Evolutionary conservation across 2,113 vertebrate species (phyloP).

Genomic region (Hippopotamus amphibius): DNA sequence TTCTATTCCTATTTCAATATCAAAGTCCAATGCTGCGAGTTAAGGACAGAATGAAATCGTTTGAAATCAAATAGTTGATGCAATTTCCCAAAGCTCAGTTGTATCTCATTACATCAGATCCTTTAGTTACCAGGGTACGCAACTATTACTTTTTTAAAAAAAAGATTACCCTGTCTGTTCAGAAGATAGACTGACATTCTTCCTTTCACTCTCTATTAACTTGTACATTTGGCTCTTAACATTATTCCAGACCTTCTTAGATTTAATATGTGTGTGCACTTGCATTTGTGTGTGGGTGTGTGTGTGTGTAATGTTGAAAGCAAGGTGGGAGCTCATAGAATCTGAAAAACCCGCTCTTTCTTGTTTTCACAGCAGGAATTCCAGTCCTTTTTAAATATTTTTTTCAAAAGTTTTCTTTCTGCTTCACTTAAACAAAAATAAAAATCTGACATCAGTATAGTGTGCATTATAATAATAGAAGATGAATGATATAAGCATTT

Average conservation of each 20-base stretch:
- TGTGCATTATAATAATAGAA: neutral
- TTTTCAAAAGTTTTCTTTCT: constrained; percentile 30
- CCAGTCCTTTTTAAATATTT: neutral
- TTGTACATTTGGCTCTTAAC: constrained; percentile 16
- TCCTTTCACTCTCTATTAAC: neutral
- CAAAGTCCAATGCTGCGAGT: constrained; percentile 50
- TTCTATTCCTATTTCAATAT: constrained; percentile 68
- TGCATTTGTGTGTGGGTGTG: neutral
- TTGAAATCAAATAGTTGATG: constrained; percentile 65
- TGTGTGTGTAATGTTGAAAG: neutral
- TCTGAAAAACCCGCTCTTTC: neutral
- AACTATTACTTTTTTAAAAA: neutral
- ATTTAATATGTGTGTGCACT: neutral
- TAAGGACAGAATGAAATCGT: constrained; percentile 70
- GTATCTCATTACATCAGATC: constrained; percentile 58
- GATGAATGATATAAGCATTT: neutral
- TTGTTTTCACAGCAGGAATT: neutral
- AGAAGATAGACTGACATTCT: constrained; percentile 28
- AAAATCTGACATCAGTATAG: neutral
- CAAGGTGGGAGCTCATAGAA: neutral
- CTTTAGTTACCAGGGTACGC: constrained; percentile 39
- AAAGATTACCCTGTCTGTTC: constrained; percentile 8
- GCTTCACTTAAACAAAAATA: constrained; percentile 57
- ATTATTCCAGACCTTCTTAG: constrained; percentile 15
- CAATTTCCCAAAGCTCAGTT: constrained; percentile 65